Evolutionary conservation across 2,888 invertebrate genomes (phyloP).

Genomic region (Drosophila cognata): DNA sequence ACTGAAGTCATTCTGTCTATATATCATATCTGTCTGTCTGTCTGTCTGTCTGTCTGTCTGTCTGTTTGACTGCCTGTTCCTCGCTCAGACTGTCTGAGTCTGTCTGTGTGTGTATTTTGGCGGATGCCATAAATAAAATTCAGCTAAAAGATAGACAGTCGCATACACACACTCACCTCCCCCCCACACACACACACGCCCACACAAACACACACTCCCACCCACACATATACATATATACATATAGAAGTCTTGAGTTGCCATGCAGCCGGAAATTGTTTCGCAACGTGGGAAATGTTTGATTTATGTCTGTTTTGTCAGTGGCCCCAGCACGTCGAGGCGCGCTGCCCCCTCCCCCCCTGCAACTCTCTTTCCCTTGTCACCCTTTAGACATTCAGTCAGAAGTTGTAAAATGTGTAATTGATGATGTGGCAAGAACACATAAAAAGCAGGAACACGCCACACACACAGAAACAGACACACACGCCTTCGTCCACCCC

Average conservation of each 20-base stretch:
- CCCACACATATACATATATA: not conserved
- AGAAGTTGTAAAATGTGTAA: constrained; percentile 80
- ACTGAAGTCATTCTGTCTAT: constrained; percentile 78
- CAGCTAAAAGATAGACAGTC: constrained; percentile 74
- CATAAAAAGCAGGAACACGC: constrained; percentile 56
- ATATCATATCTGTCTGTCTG: constrained; percentile 63
- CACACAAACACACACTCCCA: constrained; percentile 13
- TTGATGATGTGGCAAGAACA: constrained; percentile 76
- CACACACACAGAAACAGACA: not conserved
- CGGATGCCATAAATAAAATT: constrained; percentile 80
- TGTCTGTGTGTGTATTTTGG: constrained; percentile 48
- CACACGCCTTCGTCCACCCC: not conserved
- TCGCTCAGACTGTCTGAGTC: constrained; percentile 19
- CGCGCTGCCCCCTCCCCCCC: not conserved
- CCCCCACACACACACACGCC: not conserved
- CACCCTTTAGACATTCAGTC: constrained; percentile 34
- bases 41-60: constrained; percentile 42
- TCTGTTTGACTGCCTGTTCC: constrained; percentile 40
- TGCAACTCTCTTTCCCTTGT: not conserved
- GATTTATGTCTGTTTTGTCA: constrained; percentile 78
- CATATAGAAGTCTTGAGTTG: constrained; percentile 61
- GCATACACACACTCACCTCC: constrained; percentile 17
- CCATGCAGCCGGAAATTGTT: constrained; percentile 76
- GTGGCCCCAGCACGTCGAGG: constrained; percentile 60
- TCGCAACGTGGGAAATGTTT: constrained; percentile 81